Percentiles rank a stretch among this genome's conserved stretches.
Evolutionary conservation across 1,140 invertebrate species (phyloP).

Genomic region (Hylaeus anthracinus): DNA sequence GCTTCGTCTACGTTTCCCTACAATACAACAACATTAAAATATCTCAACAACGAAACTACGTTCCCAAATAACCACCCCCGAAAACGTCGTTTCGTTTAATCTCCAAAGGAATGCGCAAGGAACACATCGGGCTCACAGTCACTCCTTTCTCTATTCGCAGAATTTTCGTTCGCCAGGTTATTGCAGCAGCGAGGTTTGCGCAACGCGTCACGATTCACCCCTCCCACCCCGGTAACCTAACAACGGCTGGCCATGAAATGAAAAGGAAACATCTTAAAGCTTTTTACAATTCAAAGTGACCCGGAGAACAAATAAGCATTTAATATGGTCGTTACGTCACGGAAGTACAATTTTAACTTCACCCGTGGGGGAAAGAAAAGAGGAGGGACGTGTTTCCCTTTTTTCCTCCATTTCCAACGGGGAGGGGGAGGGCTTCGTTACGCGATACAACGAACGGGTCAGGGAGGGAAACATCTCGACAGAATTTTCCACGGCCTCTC

Average conservation of each 20-base stretch:
- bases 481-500: conserved; percentile 20
- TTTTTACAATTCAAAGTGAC: conserved; percentile 31
- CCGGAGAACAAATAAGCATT: conserved; percentile 27
- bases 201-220: background rate
- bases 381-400: too few relatives aligned
- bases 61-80: conserved; percentile 18
- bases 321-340: conserved; percentile 35
- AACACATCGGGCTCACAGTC: background rate
- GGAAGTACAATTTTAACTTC: conserved; percentile 37
- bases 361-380: background rate
- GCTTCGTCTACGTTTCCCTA: too few relatives aligned
- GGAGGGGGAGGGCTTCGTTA: conserved; percentile 16
- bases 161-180: background rate
- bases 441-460: conserved; percentile 41
- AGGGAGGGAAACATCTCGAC: conserved; percentile 61
- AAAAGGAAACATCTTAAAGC: conserved; percentile 43
- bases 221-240: background rate
- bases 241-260: conserved; percentile 10
- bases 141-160: background rate
- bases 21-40: too few relatives aligned
- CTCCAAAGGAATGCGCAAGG: background rate
- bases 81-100: conserved; percentile 69
- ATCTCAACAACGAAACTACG: background rate
- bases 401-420: conserved; percentile 12
- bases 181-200: background rate